Percentiles rank a stretch among this genome's conserved stretches.
Conservation (phyloP, 2,113 vertebrate genomes). For the Oceanodroma tethys region DNA sequence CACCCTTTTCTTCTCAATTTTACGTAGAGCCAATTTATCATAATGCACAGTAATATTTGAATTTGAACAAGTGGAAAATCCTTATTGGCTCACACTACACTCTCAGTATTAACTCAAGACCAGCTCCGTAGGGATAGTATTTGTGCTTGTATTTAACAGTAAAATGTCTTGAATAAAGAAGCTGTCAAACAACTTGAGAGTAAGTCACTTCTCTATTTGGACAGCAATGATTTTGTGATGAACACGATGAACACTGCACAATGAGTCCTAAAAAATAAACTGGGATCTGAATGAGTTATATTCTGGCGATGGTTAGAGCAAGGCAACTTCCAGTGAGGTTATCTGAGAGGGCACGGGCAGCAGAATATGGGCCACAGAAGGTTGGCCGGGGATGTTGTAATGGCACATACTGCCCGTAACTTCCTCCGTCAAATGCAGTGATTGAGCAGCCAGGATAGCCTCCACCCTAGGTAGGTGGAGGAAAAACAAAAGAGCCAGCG, state of each 20-base stretch:
- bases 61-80: conserved; percentile 7
- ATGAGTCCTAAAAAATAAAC: not conserved
- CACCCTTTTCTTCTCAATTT: not conserved
- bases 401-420: not conserved
- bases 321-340: not conserved
- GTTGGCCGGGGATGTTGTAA: not conserved
- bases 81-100: not conserved
- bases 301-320: not conserved
- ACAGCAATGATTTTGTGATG: not conserved
- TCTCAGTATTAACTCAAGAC: not conserved
- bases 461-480: not conserved
- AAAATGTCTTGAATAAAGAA: not conserved
- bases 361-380: not conserved
- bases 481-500: not conserved
- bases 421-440: not conserved
- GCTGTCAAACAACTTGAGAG: not conserved
- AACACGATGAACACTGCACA: not conserved
- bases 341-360: not conserved
- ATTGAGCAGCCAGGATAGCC: not conserved
- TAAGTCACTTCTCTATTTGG: not conserved
- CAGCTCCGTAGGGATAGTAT: not conserved
- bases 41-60: not conserved
- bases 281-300: not conserved
- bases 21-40: not conserved
- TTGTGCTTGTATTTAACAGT: not conserved